These are phyloP conservation scores for Stenurella melanura DNA, from an alignment of 2,888 invertebrate genomes.

Conservation along the genomic window DNA sequence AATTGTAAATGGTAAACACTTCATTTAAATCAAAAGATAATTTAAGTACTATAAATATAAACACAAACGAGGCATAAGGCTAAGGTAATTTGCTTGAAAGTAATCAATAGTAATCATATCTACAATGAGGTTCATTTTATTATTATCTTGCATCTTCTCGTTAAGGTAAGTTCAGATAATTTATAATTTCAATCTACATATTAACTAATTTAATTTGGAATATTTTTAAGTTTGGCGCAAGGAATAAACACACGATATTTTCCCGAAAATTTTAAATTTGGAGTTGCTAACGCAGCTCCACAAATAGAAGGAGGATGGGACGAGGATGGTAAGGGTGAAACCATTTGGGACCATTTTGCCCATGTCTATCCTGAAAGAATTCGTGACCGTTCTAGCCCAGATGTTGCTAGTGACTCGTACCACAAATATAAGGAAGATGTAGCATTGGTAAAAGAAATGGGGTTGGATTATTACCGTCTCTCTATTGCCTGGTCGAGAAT, in stretches of 20 bases:
- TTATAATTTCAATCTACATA: not conserved
- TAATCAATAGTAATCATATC: too few species aligned
- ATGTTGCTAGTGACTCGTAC: slow-evolving; percentile 81
- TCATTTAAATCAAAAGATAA: not conserved
- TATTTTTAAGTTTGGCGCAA: slow-evolving; percentile 32
- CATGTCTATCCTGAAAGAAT: slow-evolving; percentile 45
- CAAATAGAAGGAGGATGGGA: slow-evolving; percentile 65
- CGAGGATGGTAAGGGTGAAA: slow-evolving; percentile 61
- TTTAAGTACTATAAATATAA: not conserved
- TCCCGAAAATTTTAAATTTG: slow-evolving; percentile 58
- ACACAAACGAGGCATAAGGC: not conserved
- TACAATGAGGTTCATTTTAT: not conserved
- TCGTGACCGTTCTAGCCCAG: slow-evolving; percentile 73
- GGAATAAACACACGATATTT: slow-evolving; percentile 47
- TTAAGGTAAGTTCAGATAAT: not conserved
- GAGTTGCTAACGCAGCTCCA: slow-evolving; percentile 64
- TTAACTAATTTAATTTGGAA: not conserved
- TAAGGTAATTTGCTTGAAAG: not conserved
- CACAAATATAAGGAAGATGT: slow-evolving; percentile 80
- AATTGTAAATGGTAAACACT: not conserved
- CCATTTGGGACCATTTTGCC: slow-evolving; percentile 54
- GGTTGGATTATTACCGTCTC: slow-evolving; percentile 74
- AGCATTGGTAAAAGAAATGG: slow-evolving; percentile 75
- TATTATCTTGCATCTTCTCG: not conserved
- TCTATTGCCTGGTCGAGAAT: slow-evolving; percentile 63